phyloP scores from a whole-genome alignment of 2,113 vertebrate species.

The Dolichallabes microphthalmus region DNA sequence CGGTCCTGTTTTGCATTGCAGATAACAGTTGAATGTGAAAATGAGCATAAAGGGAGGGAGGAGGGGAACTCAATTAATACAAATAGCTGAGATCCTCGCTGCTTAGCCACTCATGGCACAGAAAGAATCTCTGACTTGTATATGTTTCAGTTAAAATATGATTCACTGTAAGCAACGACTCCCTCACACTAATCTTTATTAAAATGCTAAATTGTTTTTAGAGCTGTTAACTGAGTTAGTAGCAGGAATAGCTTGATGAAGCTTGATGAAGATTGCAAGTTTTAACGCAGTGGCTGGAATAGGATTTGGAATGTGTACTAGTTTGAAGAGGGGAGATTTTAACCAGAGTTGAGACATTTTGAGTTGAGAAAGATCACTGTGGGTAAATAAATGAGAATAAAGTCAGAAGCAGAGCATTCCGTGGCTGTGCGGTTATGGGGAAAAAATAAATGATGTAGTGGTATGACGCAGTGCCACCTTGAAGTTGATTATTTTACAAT shows the following conservation, averaged over 20 bases:
- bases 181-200: slow-evolving; percentile 26
- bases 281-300: not conserved
- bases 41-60: slow-evolving; percentile 49
- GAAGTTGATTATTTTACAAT: not conserved
- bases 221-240: slow-evolving; percentile 57
- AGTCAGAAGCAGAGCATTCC: not conserved
- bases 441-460: not conserved
- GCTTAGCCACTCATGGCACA: slow-evolving; percentile 57
- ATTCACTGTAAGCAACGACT: slow-evolving; percentile 51
- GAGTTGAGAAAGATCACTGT: not conserved
- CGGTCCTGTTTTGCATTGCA: slow-evolving; percentile 77
- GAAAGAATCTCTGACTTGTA: slow-evolving; percentile 57
- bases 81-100: slow-evolving; percentile 65
- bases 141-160: slow-evolving; percentile 64
- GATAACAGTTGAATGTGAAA: slow-evolving; percentile 67
- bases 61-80: slow-evolving; percentile 67
- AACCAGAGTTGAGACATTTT: not conserved
- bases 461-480: not conserved
- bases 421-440: not conserved
- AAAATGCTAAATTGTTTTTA: too few species aligned
- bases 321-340: not conserved
- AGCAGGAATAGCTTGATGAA: slow-evolving; percentile 64
- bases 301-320: not conserved
- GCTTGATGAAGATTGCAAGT: not conserved
- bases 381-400: not conserved